A percentile compares a stretch with the other conserved stretches of the same genome.
Conservation (phyloP, 2,113 vertebrate species). For the Poecilia latipinna region DNA sequence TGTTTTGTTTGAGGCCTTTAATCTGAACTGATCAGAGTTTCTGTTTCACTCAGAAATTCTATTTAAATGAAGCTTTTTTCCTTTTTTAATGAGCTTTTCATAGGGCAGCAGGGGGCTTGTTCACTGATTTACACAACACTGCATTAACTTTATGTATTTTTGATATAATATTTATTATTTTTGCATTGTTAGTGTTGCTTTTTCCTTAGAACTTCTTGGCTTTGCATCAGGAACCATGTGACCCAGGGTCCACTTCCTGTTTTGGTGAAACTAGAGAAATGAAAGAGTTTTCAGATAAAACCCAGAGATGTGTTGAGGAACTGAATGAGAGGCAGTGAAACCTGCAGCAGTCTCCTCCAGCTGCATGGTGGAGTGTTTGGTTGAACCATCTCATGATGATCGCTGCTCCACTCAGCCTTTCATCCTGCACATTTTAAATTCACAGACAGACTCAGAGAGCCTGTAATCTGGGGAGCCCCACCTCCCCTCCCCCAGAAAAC, state of each 20-base stretch:
- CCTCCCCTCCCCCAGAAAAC: slow-evolving; percentile 42
- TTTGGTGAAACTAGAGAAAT: not conserved
- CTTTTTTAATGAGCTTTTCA: not conserved
- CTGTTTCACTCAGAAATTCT: not conserved
- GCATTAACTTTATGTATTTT: too few relatives aligned
- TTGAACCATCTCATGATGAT: slow-evolving; percentile 30
- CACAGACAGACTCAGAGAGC: slow-evolving; percentile 66
- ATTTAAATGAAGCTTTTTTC: not conserved
- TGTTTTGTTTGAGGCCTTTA: not conserved
- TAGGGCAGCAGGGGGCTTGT: not conserved
- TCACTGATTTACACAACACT: too few relatives aligned
- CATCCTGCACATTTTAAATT: slow-evolving; percentile 66
- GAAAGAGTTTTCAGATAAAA: not conserved
- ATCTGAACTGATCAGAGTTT: not conserved
- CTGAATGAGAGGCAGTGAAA: not conserved
- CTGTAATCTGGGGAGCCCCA: slow-evolving; percentile 64
- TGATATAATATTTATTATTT: too few relatives aligned
- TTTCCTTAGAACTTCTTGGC: too few relatives aligned
- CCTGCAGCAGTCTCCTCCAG: slow-evolving; percentile 2
- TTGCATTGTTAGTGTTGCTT: too few relatives aligned
- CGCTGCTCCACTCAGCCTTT: slow-evolving; percentile 36
- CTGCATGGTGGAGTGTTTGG: slow-evolving; percentile 3
- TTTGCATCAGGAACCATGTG: too few relatives aligned
- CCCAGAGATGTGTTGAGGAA: not conserved
- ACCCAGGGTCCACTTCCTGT: too few relatives aligned